Evolutionary conservation across 2,797 vertebrate species (phyloP).

Genomic region (Malurus leucopterus): DNA sequence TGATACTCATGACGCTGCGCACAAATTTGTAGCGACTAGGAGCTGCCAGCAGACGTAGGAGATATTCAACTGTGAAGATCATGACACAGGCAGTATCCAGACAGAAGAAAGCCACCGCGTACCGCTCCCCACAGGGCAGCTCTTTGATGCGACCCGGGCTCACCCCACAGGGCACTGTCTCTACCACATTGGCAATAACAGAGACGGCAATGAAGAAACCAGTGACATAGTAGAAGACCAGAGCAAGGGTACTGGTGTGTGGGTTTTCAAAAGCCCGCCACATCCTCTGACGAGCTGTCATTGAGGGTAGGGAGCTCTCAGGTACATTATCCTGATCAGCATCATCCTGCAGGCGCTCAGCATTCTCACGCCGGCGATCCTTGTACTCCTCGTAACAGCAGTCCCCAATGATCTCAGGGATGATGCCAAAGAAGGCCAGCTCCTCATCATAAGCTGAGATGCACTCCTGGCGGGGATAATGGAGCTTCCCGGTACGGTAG

Average conservation of each 20-base stretch:
- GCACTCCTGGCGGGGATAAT: conserved; percentile 94
- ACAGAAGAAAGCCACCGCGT: conserved; percentile 94
- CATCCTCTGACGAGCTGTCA: conserved; percentile 85
- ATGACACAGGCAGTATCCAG: conserved; percentile 96
- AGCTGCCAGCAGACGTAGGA: conserved; percentile 87
- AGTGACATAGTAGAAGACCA: conserved; percentile 97
- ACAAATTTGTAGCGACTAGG: conserved; percentile 92
- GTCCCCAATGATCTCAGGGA: conserved; percentile 94
- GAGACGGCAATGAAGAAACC: conserved; percentile 97
- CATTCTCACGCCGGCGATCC: conserved; percentile 91
- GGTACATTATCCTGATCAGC: conserved; percentile 77
- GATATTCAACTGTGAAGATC: conserved; percentile 96
- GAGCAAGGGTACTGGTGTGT: conserved; percentile 91
- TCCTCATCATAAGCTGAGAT: conserved; percentile 95
- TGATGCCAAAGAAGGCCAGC: conserved; percentile 92
- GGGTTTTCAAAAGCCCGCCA: conserved; percentile 98
- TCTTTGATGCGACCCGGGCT: conserved; percentile 73
- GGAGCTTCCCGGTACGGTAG: conserved; percentile 92
- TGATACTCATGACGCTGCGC: conserved; percentile 94
- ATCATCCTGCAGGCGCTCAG: conserved; percentile 90
- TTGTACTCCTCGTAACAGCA: conserved; percentile 98
- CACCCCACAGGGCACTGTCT: conserved; percentile 89
- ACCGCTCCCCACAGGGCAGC: conserved; percentile 89
- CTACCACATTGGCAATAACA: conserved; percentile 92
- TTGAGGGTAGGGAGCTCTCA: conserved; percentile 76